These are phyloP conservation scores for Suncus etruscus DNA, from an alignment of 2,113 vertebrate species.

Conservation along the genomic window DNA sequence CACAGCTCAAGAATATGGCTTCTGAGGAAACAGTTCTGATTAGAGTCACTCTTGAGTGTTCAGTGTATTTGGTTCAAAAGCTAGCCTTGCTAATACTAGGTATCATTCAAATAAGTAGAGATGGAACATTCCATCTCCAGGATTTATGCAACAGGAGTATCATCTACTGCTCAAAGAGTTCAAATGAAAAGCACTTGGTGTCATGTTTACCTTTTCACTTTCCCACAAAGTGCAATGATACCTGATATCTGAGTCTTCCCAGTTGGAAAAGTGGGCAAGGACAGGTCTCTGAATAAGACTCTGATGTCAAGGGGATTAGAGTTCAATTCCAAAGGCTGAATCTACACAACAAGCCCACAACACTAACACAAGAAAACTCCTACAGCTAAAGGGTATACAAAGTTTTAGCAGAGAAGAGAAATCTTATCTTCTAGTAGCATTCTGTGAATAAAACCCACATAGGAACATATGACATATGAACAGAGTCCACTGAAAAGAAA, in stretches of 20 bases:
- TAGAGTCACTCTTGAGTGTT: slow-evolving; percentile 35
- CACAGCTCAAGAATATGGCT: slow-evolving; percentile 21
- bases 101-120: slow-evolving; percentile 14
- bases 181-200: slow-evolving; percentile 70
- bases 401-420: background rate
- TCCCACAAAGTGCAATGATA: slow-evolving; percentile 37
- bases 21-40: background rate
- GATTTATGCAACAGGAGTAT: slow-evolving; percentile 31
- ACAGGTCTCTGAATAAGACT: slow-evolving; percentile 58
- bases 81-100: slow-evolving; percentile 25
- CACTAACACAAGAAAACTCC: background rate
- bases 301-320: slow-evolving; percentile 15
- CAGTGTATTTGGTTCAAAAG: slow-evolving; percentile 58
- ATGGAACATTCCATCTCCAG: slow-evolving; percentile 6
- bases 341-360: background rate
- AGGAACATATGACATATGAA: slow-evolving; percentile 18
- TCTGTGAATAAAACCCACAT: slow-evolving; percentile 3
- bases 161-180: slow-evolving; percentile 53
- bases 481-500: slow-evolving; percentile 56
- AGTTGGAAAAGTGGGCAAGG: slow-evolving; percentile 55
- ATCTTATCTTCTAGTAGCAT: slow-evolving; percentile 39
- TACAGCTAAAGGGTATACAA: slow-evolving; percentile 3
- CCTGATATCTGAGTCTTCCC: slow-evolving; percentile 66
- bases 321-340: slow-evolving; percentile 56
- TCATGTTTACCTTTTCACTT: background rate